A percentile compares a stretch with the other conserved stretches of the same genome.
These are phyloP conservation scores for Melanerpes aurifrons DNA, from an alignment of 2,113 vertebrate species.

Conservation along the genomic window DNA sequence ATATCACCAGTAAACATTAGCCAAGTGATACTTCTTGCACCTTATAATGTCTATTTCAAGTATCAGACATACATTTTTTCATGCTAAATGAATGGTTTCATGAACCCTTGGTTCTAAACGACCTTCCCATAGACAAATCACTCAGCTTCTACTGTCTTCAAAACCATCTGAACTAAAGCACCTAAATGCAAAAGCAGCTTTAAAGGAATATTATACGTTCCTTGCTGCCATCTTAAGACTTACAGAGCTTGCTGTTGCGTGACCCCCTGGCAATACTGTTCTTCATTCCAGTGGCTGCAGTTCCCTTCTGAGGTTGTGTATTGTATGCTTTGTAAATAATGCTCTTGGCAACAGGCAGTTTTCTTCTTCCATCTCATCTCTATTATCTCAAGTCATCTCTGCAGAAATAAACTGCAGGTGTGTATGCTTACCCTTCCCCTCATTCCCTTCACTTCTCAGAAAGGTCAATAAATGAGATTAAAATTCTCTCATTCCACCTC, in stretches of 20 bases:
- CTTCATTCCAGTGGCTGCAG: slow-evolving; percentile 56
- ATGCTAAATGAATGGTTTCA: not conserved
- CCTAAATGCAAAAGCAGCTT: slow-evolving; percentile 6
- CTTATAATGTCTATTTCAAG: not conserved
- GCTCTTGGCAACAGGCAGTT: slow-evolving; percentile 58
- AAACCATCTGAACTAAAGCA: not conserved
- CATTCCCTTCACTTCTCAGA: slow-evolving; percentile 60
- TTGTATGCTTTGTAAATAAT: slow-evolving; percentile 59
- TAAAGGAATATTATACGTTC: not conserved
- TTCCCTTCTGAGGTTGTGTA: slow-evolving; percentile 42
- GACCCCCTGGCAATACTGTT: slow-evolving; percentile 40
- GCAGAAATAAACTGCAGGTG: slow-evolving; percentile 76
- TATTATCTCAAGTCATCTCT: slow-evolving; percentile 62
- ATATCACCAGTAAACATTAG: not conserved
- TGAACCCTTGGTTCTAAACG: not conserved
- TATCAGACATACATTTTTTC: not conserved
- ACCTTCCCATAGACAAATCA: not conserved
- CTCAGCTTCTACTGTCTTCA: not conserved
- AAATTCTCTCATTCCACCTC: slow-evolving; percentile 56
- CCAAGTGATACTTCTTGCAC: not conserved
- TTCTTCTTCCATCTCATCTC: slow-evolving; percentile 62
- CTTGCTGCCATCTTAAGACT: slow-evolving; percentile 49
- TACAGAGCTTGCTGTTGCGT: slow-evolving; percentile 27
- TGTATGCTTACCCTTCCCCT: slow-evolving; percentile 1
- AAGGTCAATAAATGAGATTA: slow-evolving; percentile 67